These are phyloP conservation scores for Ceratitis capitata DNA, from an alignment of 1,140 invertebrate species.

Conservation along the genomic window DNA sequence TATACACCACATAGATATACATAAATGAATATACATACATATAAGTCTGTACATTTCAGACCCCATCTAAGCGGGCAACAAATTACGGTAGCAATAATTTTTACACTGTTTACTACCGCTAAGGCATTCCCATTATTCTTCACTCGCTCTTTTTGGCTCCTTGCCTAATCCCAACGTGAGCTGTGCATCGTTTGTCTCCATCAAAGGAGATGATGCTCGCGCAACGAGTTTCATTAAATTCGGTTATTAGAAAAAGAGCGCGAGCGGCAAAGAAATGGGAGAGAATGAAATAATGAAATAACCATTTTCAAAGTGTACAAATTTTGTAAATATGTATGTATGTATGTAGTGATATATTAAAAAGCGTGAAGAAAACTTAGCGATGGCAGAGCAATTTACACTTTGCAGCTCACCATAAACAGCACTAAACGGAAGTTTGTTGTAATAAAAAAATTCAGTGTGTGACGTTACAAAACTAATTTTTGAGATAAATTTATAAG, in stretches of 20 bases:
- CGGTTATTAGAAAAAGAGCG: background rate
- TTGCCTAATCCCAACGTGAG: background rate
- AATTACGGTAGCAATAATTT: slow-evolving; percentile 23
- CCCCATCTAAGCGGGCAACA: background rate
- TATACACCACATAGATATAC: background rate
- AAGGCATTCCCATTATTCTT: background rate
- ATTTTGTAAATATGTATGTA: too few species aligned
- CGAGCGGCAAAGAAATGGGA: background rate
- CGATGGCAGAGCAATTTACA: background rate
- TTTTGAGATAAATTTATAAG: too few species aligned
- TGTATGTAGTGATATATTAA: background rate
- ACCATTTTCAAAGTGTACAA: background rate
- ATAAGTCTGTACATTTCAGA: background rate
- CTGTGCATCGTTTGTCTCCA: slow-evolving; percentile 5
- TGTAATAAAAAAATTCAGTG: background rate
- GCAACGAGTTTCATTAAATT: background rate
- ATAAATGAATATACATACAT: background rate
- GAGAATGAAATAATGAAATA: background rate
- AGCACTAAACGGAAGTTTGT: background rate
- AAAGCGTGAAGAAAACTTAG: background rate
- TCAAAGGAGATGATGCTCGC: background rate
- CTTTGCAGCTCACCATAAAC: background rate
- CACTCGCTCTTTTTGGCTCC: background rate
- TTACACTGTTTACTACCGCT: background rate
- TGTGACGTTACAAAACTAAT: too few species aligned